Evolutionary conservation across 2,797 vertebrate genomes (phyloP).

Genomic region (Naso thynnoides): DNA sequence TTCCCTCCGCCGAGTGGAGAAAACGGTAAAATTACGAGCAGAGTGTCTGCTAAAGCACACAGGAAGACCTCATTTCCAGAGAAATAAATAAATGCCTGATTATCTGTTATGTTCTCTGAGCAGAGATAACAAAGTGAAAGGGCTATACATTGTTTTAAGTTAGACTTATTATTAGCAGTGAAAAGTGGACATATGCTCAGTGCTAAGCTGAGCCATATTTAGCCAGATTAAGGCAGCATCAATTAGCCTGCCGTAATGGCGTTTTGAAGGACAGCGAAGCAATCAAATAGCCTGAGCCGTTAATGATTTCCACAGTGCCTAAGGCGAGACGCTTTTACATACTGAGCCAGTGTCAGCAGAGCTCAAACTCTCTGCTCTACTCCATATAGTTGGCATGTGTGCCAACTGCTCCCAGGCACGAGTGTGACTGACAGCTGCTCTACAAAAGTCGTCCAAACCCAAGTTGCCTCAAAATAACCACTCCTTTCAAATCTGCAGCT

Average conservation of each 20-base stretch:
- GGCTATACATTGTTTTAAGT: slow-evolving; percentile 50
- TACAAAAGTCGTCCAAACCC: slow-evolving; percentile 69
- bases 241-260: slow-evolving; percentile 70
- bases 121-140: slow-evolving; percentile 34
- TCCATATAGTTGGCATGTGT: slow-evolving; percentile 14
- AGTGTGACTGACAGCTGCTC: slow-evolving; percentile 63
- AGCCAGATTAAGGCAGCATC: slow-evolving; percentile 68
- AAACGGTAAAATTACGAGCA: slow-evolving; percentile 30
- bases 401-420: slow-evolving; percentile 53
- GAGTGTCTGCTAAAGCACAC: slow-evolving; percentile 30
- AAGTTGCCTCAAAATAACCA: slow-evolving; percentile 77
- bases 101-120: slow-evolving; percentile 36
- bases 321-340: slow-evolving; percentile 53
- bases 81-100: slow-evolving; percentile 48
- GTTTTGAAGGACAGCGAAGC: slow-evolving; percentile 76
- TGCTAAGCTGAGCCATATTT: slow-evolving; percentile 65
- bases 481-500: slow-evolving; percentile 53
- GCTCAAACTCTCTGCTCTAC: slow-evolving; percentile 41
- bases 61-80: slow-evolving; percentile 16
- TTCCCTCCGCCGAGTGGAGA: slow-evolving; percentile 33
- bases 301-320: slow-evolving; percentile 70
- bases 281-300: slow-evolving; percentile 72
- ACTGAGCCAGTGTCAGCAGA: slow-evolving; percentile 49
- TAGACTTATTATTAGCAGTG: slow-evolving; percentile 50
- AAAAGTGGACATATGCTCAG: slow-evolving; percentile 70